phyloP scores from a whole-genome alignment of 1,140 invertebrate genomes.

The Nixonia krombeini region DNA sequence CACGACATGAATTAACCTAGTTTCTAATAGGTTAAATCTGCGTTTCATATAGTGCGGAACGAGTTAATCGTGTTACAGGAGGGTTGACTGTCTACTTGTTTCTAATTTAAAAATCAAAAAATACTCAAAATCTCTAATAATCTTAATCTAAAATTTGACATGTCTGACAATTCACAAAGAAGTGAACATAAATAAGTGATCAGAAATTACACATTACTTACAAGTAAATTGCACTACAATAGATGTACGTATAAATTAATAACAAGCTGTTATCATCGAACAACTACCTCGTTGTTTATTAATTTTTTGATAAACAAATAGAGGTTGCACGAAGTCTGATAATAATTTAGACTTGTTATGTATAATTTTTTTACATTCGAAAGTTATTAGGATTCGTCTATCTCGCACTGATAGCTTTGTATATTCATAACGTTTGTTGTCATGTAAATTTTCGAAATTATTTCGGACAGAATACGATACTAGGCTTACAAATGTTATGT shows the following conservation, averaged over 20 bases:
- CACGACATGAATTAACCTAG: too few relatives aligned
- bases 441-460: constrained; percentile 8
- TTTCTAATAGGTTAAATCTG: too few relatives aligned
- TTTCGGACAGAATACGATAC: constrained; percentile 45
- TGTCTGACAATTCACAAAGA: too few relatives aligned
- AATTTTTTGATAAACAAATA: not conserved
- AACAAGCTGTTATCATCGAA: too few relatives aligned
- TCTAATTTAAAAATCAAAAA: too few relatives aligned
- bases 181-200: too few relatives aligned
- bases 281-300: not conserved
- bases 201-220: constrained; percentile 12
- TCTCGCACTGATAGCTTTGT: constrained; percentile 28
- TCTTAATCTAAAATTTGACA: too few relatives aligned
- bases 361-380: constrained; percentile 10
- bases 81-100: too few relatives aligned
- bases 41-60: too few relatives aligned
- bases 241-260: not conserved
- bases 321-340: not conserved
- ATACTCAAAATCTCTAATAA: too few relatives aligned
- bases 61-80: too few relatives aligned
- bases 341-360: constrained; percentile 21
- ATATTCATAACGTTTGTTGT: constrained; percentile 29
- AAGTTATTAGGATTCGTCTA: constrained; percentile 13
- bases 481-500: constrained; percentile 60
- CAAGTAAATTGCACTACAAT: not conserved